These are phyloP conservation scores for Macaria liturata DNA, from an alignment of 2,888 invertebrate genomes.

Conservation along the genomic window DNA sequence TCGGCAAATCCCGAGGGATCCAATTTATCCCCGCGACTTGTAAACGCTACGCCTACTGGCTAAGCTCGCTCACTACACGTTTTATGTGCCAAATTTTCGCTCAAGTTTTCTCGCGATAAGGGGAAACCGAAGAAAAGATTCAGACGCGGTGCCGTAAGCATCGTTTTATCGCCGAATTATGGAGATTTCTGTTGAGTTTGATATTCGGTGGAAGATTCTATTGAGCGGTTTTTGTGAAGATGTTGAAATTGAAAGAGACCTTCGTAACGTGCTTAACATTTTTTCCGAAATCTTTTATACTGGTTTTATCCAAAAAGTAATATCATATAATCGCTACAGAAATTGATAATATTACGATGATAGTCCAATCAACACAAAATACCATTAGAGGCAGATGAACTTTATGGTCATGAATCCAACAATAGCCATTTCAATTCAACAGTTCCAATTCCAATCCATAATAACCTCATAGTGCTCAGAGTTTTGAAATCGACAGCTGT, in stretches of 20 bases:
- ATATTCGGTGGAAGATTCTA: slow-evolving; percentile 9
- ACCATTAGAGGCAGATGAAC: slow-evolving; percentile 2
- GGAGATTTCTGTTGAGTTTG: slow-evolving; percentile 31
- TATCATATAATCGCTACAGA: too few relatives aligned
- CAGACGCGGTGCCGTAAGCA: slow-evolving; percentile 42
- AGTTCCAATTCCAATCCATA: slow-evolving; percentile 15
- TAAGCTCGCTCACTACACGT: slow-evolving; percentile 57
- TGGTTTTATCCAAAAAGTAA: too few relatives aligned
- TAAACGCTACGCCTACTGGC: slow-evolving; percentile 59
- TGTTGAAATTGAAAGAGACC: slow-evolving; percentile 2
- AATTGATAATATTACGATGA: too few relatives aligned
- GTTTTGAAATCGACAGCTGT: slow-evolving; percentile 57
- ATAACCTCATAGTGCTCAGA: slow-evolving; percentile 29
- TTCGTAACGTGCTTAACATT: too few relatives aligned
- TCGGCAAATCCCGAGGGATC: slow-evolving; percentile 70
- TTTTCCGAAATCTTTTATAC: too few relatives aligned
- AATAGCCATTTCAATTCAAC: slow-evolving; percentile 16
- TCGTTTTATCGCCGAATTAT: slow-evolving; percentile 39
- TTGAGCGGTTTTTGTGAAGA: slow-evolving; percentile 4
- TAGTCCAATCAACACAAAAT: too few relatives aligned
- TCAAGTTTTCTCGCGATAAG: slow-evolving; percentile 56
- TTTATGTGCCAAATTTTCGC: slow-evolving; percentile 58
- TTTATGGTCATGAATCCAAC: slow-evolving; percentile 10
- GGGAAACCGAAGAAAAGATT: slow-evolving; percentile 49
- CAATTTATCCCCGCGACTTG: slow-evolving; percentile 70